Evolutionary conservation across 2,797 vertebrate species (phyloP), one percentile per base, ranked within the genome.

Genomic region (Oophaga sylvatica): DNA sequence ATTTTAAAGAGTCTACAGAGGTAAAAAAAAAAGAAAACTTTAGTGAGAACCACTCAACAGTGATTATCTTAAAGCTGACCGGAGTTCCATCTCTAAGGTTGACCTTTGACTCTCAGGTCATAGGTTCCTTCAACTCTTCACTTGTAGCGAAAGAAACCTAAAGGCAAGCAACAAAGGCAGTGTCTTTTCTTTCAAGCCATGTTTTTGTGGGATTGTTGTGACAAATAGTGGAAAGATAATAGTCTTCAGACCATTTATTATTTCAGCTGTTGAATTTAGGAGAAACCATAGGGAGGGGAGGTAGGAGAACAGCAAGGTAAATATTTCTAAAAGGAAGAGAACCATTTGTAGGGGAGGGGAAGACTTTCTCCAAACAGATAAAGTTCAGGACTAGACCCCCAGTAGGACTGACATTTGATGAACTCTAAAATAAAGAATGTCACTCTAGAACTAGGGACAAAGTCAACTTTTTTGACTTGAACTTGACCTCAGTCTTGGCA

Each of bases 11-110:
- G 35, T 26, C 84, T 45, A 80, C 22, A 48, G 35, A 83, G 45
- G 7, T 31, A 82, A 92, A 92, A 94, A 94, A 9, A 65, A 67
- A 94, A 9, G n/a, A 67, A 92, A 91, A 92, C 90, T 94, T 92
- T 89, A 90, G 91, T 0, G 0, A 92, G 92, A 92, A 89, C 90
- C 87, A 91, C 93, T 94, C 93, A 91, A 10, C 0, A 79, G 80
- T 92, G 91, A 93, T 94, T 93, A 62, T 84, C 87, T 88, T 89
- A 0, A 29, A 93, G 92, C 91, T 90, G 91, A 90, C 71, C 60
- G 0, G 0, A 76, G 89, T 91, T 88, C 92, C 91, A 89, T 91
- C 29, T 22, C 90, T 88, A 89, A 89, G 89, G 86, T 22, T 91
- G 91, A 93, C 93, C 93, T 90, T 90, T 92, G 92, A 87, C 92